A percentile compares a stretch with the other conserved stretches of the same genome.
These are phyloP conservation scores for Venturia canescens DNA, from an alignment of 1,140 invertebrate genomes.

Conservation along the genomic window DNA sequence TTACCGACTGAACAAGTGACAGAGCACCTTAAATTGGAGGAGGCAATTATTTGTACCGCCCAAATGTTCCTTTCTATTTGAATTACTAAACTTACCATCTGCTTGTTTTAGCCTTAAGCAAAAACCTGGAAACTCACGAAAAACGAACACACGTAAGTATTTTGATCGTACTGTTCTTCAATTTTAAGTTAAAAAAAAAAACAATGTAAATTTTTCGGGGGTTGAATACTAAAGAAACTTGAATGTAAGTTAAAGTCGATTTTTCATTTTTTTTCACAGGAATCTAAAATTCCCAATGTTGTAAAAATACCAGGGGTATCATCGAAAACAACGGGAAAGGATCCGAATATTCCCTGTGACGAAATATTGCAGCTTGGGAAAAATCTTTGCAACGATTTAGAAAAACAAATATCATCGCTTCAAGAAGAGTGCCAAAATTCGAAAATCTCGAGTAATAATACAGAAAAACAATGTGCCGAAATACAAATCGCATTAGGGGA, in stretches of 20 bases:
- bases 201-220: no score
- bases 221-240: no score
- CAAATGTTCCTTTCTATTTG: conserved; percentile 20
- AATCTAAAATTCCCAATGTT: conserved; percentile 70
- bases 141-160: conserved; percentile 62
- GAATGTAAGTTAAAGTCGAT: no score
- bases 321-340: conserved; percentile 74
- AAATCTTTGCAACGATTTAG: conserved; percentile 73
- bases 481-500: conserved; percentile 60
- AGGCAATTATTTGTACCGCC: neutral
- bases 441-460: conserved; percentile 75
- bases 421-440: conserved; percentile 74
- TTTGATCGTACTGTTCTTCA: no score
- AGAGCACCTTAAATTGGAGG: no score
- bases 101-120: conserved; percentile 56
- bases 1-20: no score
- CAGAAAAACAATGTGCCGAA: conserved; percentile 70
- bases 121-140: conserved; percentile 58
- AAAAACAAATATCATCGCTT: conserved; percentile 72
- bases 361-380: conserved; percentile 70
- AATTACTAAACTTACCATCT: neutral
- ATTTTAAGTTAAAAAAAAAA: no score
- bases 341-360: conserved; percentile 57
- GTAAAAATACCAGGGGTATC: conserved; percentile 76
- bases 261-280: conserved; percentile 64